Evolutionary conservation across 2,888 invertebrate genomes (phyloP).

Genomic region (Ornithoptera alexandrae): DNA sequence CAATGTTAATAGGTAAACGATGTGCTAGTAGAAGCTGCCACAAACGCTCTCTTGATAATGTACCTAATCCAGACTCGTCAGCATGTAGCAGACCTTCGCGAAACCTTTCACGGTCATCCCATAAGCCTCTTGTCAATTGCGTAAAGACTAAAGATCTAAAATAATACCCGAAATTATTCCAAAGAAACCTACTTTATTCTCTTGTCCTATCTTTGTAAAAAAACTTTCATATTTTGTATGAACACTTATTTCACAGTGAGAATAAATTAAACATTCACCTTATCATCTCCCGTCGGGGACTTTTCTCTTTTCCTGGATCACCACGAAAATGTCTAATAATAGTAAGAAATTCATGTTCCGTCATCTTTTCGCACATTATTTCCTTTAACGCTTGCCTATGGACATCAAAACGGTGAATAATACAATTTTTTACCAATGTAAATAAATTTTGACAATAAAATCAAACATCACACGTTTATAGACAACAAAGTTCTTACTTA

Average conservation of each 20-base stretch:
- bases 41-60: slow-evolving; percentile 78
- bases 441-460: background rate
- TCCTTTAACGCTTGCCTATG: slow-evolving; percentile 82
- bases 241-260: no score
- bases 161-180: background rate
- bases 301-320: slow-evolving; percentile 72
- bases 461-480: background rate
- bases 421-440: slow-evolving; percentile 2
- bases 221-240: no score
- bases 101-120: slow-evolving; percentile 82
- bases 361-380: slow-evolving; percentile 84
- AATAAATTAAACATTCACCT: slow-evolving; percentile 43
- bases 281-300: slow-evolving; percentile 66
- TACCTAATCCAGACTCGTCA: slow-evolving; percentile 75
- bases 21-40: slow-evolving; percentile 84
- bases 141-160: slow-evolving; percentile 84
- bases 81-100: slow-evolving; percentile 64
- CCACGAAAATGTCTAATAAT: slow-evolving; percentile 86
- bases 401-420: slow-evolving; percentile 36
- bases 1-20: slow-evolving; percentile 83
- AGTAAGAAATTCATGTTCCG: slow-evolving; percentile 90
- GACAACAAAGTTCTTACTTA: slow-evolving; percentile 55
- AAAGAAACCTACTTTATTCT: background rate
- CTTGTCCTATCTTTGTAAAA: no score
- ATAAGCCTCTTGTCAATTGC: slow-evolving; percentile 85